Evolutionary conservation across 92 coral and sea anemone genomes (phyloP).

Genomic region (Muricea muricata): DNA sequence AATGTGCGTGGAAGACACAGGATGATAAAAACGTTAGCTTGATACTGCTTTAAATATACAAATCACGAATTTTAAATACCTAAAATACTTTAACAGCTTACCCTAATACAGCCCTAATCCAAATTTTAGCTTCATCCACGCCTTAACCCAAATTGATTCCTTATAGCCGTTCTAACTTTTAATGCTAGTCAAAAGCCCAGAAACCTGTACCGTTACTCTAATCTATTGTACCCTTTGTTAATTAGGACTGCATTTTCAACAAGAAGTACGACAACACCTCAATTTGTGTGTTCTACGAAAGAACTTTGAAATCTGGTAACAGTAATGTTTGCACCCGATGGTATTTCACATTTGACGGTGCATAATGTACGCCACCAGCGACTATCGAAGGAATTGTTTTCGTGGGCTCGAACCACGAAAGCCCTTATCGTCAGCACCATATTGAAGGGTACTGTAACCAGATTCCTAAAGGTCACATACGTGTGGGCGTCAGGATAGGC

Average conservation of each 20-base stretch:
- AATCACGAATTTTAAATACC: too few species aligned
- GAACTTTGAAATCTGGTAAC: background rate
- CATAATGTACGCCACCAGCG: constrained; percentile 7
- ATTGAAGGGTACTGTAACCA: constrained; percentile 37
- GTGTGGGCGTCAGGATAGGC: constrained; percentile 46
- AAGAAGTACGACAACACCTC: constrained; percentile 23
- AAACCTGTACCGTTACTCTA: too few species aligned
- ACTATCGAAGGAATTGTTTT: constrained; percentile 13
- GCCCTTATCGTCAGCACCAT: constrained; percentile 20
- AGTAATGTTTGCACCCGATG: constrained; percentile 17
- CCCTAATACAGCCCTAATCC: too few species aligned
- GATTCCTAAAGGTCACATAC: constrained; percentile 23
- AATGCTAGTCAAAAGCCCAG: too few species aligned
- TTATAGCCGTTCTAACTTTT: too few species aligned
- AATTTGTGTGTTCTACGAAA: constrained; percentile 19
- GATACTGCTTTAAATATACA: too few species aligned
- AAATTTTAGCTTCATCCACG: too few species aligned
- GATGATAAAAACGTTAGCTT: too few species aligned
- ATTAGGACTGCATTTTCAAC: constrained; percentile 16
- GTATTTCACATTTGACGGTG: constrained; percentile 24
- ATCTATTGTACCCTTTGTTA: too few species aligned
- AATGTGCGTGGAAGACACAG: too few species aligned
- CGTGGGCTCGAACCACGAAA: background rate
- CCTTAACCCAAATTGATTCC: too few species aligned
- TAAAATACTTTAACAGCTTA: too few species aligned